These are phyloP conservation scores for Parus major DNA, from an alignment of 2,113 vertebrate species.

Conservation along the genomic window DNA sequence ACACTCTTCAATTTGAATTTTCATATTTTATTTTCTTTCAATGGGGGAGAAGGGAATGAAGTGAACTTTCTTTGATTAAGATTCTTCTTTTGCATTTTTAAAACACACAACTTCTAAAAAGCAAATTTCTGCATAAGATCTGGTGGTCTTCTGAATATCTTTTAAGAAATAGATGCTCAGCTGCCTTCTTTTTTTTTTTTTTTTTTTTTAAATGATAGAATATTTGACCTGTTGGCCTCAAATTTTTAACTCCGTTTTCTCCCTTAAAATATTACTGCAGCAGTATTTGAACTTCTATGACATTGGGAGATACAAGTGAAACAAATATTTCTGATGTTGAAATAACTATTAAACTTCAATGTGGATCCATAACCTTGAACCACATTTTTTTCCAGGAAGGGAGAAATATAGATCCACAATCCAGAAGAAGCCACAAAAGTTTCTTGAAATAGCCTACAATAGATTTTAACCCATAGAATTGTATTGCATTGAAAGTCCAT, in stretches of 20 bases:
- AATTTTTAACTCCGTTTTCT: background rate
- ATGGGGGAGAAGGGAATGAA: background rate
- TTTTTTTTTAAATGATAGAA: background rate
- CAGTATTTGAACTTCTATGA: constrained; percentile 18
- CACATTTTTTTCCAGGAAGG: background rate
- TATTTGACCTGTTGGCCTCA: constrained; percentile 48
- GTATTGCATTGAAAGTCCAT: background rate
- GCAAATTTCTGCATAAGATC: background rate
- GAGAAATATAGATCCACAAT: background rate
- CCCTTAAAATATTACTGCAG: constrained; percentile 15
- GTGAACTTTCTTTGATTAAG: constrained; percentile 32
- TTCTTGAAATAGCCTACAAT: background rate
- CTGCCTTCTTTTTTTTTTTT: background rate
- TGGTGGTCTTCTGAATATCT: constrained; percentile 19
- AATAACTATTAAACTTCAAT: constrained; percentile 5
- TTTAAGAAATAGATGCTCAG: background rate
- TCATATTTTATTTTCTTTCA: constrained; percentile 61
- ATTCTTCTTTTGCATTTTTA: constrained; percentile 35
- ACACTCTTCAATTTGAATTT: constrained; percentile 10
- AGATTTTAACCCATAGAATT: background rate
- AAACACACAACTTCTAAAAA: background rate
- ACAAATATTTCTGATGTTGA: constrained; percentile 37
- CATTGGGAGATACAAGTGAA: constrained; percentile 8
- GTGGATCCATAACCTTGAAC: background rate
- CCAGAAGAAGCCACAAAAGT: background rate